phyloP scores from a whole-genome alignment of 2,113 vertebrate species.

The Nycticorax nycticorax region DNA sequence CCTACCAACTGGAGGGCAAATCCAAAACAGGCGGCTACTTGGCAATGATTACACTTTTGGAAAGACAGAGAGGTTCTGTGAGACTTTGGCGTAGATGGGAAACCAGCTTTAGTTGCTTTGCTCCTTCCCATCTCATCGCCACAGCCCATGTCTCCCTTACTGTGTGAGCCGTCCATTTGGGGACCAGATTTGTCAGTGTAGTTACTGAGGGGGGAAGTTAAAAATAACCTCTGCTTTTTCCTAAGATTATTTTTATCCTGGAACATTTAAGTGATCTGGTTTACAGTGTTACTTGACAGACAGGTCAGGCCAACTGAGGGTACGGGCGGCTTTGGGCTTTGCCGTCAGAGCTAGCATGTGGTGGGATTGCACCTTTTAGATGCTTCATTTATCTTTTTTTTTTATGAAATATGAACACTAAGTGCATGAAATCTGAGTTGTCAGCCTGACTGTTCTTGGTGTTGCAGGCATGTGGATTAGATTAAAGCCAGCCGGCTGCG shows the following conservation, averaged over 20 bases:
- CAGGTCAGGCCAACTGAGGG: neutral
- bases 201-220: neutral
- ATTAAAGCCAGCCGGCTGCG: neutral
- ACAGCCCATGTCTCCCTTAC: neutral
- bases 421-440: neutral
- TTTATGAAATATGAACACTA: neutral
- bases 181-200: neutral
- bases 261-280: neutral
- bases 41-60: neutral
- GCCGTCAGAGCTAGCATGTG: neutral
- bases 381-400: neutral
- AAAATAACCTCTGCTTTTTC: conserved; percentile 26
- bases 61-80: neutral
- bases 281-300: neutral
- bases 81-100: neutral
- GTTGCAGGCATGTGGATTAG: neutral
- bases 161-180: neutral
- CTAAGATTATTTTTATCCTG: conserved; percentile 34
- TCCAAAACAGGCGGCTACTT: neutral
- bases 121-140: neutral
- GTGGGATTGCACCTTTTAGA: neutral
- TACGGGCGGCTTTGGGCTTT: neutral
- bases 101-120: neutral
- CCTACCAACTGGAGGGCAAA: neutral
- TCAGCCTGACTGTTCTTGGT: neutral